Evolutionary conservation across 1,140 invertebrate genomes (phyloP), one percentile per base, ranked within the genome.

Genomic region (Pachypsylla venusta): DNA sequence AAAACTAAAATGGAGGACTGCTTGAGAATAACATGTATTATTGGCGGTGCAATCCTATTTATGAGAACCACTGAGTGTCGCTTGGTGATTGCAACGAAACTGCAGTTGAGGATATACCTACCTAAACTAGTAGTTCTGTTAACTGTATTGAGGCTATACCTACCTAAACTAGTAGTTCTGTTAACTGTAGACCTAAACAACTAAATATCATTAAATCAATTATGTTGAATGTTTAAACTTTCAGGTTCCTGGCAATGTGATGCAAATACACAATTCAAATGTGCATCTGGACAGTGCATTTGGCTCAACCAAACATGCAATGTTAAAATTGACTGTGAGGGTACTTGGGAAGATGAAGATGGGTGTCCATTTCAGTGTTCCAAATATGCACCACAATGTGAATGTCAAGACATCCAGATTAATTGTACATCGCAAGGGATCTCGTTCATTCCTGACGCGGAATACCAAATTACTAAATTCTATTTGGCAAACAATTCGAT

Each of bases 291-390:
- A 10, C 67, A 70, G 10, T 70, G 71, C 59, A 56, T 72, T 2
- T 60, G 69, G 58, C 55, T 25, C 13, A 66, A 61, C 14, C 54
- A 68, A 7, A 58, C 67, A 4, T 77, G 75, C 65, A 68, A 77
- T 60, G 63, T 60, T 4, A 61, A 63, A 12, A 61, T 70, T 4
- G 74, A 77, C 61, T 77, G 75, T 54, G 60, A 61, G 2, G 66
- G 66, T n/a, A 70, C 72, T 1, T 73, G 72, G 71, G 67, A 65
- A 7, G 73, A 74, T 60, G 73, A 74, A 61, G 69, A 72, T 53
- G 62, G 62, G 25, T 74, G 73, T 59, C 70, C 67, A 14, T 70
- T 69, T 60, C 53, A 54, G 7, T 71, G 70, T 59, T 67, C 70
- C n/a, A 56, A 60, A 13, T 55, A 60, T 13, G 66, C 66, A 13